Evolutionary conservation across 2,797 vertebrate genomes (phyloP).

Genomic region (Phataginus tricuspis): DNA sequence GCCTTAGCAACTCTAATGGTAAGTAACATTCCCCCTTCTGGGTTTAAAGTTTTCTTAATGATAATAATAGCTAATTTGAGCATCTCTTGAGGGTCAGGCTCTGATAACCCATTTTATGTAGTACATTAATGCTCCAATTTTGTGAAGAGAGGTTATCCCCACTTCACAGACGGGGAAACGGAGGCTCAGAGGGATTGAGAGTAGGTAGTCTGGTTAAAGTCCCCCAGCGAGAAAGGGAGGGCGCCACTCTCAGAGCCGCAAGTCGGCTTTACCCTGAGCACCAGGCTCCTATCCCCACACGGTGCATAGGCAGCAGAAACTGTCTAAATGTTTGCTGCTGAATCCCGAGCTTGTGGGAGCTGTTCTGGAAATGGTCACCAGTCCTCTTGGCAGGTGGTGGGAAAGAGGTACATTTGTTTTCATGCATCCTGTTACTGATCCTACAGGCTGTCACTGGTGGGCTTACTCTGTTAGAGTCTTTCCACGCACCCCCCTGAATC

Average conservation of each 20-base stretch:
- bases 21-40: not conserved
- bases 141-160: not conserved
- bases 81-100: not conserved
- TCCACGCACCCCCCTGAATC: not conserved
- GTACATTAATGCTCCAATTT: not conserved
- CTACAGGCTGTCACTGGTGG: not conserved
- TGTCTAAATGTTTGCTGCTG: not conserved
- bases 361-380: not conserved
- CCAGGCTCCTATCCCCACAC: not conserved
- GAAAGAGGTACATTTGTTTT: not conserved
- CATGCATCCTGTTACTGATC: accelerated
- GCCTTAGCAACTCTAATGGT: not conserved
- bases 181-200: not conserved
- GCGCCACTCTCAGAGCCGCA: not conserved
- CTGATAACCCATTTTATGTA: not conserved
- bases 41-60: not conserved
- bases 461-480: not conserved
- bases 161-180: not conserved
- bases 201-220: not conserved
- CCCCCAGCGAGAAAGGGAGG: not conserved
- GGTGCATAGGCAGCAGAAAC: not conserved
- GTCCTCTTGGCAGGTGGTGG: not conserved
- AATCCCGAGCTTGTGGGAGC: not conserved
- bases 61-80: not conserved
- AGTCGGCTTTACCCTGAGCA: not conserved